Evolutionary conservation across 2,113 vertebrate genomes (phyloP).

Genomic region (Origma solitaria): DNA sequence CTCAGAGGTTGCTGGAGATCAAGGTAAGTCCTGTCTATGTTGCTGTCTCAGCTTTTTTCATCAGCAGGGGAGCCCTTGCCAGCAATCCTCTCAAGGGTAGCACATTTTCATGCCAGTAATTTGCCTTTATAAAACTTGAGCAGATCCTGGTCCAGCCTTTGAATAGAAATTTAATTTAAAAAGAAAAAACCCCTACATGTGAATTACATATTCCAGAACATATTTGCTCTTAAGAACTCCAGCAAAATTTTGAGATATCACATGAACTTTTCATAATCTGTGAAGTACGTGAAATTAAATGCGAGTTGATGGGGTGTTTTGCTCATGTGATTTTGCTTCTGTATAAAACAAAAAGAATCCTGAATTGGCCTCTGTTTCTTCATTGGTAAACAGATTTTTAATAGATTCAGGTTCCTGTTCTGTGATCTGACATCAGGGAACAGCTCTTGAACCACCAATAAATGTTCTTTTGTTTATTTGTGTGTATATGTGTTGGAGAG

Average conservation of each 20-base stretch:
- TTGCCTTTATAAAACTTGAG: neutral
- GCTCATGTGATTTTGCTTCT: neutral
- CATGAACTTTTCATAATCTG: neutral
- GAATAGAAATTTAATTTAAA: neutral
- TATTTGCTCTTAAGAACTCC: neutral
- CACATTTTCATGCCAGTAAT: neutral
- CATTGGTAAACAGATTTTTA: conserved; percentile 37
- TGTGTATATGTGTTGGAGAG: neutral
- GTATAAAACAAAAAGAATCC: neutral
- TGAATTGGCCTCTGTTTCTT: conserved; percentile 32
- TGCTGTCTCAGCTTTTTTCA: neutral
- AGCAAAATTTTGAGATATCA: neutral
- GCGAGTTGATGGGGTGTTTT: neutral
- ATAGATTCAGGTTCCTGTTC: conserved; percentile 23
- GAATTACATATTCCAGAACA: neutral
- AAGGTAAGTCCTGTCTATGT: neutral
- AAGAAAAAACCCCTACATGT: neutral
- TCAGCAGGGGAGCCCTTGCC: neutral
- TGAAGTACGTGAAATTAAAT: neutral
- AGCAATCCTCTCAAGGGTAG: neutral
- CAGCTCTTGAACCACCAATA: neutral
- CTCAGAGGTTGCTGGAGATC: neutral
- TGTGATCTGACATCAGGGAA: neutral
- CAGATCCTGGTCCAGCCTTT: neutral
- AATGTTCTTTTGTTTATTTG: conserved; percentile 17